Conservation (phyloP, 1,140 invertebrate genomes). For the Anastatus disparis region DNA sequence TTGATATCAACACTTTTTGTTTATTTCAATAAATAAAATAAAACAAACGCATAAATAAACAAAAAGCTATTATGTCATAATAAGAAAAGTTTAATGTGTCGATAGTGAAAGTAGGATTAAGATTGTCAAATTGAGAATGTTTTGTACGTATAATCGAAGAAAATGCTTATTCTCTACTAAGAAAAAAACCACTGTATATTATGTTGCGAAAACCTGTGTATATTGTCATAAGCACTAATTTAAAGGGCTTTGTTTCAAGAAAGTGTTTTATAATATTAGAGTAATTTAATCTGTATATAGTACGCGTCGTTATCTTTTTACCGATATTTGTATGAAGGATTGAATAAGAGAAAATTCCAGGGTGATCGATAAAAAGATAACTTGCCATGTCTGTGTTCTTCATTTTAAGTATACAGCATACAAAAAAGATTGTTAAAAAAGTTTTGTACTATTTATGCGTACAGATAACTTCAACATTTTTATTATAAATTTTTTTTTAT, state of each 20-base stretch:
- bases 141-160: slow-evolving; percentile 29
- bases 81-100: not conserved
- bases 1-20: slow-evolving; percentile 13
- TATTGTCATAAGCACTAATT: slow-evolving; percentile 39
- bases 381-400: slow-evolving; percentile 39
- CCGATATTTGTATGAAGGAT: slow-evolving; percentile 1
- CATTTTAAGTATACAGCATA: slow-evolving; percentile 14
- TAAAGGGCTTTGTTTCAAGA: slow-evolving; percentile 25
- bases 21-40: not conserved
- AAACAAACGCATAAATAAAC: not conserved
- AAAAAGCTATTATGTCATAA: slow-evolving; percentile 3
- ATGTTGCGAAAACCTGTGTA: slow-evolving; percentile 50
- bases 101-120: slow-evolving; percentile 30
- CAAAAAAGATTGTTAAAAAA: not conserved
- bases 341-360: not conserved
- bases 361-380: slow-evolving; percentile 9
- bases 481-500: too few species aligned
- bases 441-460: slow-evolving; percentile 15
- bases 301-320: slow-evolving; percentile 34
- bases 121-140: slow-evolving; percentile 2
- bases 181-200: slow-evolving; percentile 51
- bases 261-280: slow-evolving; percentile 27
- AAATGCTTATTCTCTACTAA: slow-evolving; percentile 35
- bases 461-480: too few species aligned
- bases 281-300: slow-evolving; percentile 37